Conservation (phyloP, 2,113 vertebrate species). For the Thunnus maccoyii region DNA sequence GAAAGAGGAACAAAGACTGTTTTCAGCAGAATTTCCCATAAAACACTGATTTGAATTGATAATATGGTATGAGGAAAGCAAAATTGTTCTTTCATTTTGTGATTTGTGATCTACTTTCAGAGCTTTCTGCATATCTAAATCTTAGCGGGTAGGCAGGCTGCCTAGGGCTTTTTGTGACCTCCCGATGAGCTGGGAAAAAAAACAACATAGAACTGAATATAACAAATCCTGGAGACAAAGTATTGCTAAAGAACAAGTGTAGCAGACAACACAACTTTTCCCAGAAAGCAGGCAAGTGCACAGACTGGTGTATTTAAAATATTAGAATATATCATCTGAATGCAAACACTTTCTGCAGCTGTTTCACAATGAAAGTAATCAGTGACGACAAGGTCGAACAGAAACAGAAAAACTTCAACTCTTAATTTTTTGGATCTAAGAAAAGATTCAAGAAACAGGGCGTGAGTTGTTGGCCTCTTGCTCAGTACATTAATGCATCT, state of each 20-base stretch:
- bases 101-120: conserved; percentile 28
- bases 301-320: background rate
- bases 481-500: background rate
- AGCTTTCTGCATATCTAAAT: conserved; percentile 47
- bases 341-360: conserved; percentile 23
- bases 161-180: conserved; percentile 54
- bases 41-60: conserved; percentile 51
- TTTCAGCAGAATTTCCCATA: conserved; percentile 34
- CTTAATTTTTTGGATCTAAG: background rate
- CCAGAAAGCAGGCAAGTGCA: background rate
- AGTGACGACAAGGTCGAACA: background rate
- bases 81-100: conserved; percentile 51
- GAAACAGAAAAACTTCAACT: background rate
- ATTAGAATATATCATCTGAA: background rate
- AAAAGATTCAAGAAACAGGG: conserved; percentile 1
- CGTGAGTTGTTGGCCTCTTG: background rate
- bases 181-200: conserved; percentile 40
- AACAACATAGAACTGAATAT: background rate
- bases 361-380: background rate
- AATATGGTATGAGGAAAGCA: conserved; percentile 39
- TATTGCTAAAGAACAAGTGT: background rate
- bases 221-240: conserved; percentile 29
- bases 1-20: conserved; percentile 59
- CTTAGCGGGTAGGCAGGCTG: conserved; percentile 24
- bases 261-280: conserved; percentile 19